Evolutionary conservation across 2,113 vertebrate genomes (phyloP), one percentile per base, ranked within the genome.

Genomic region (Dromaius novaehollandiae): DNA sequence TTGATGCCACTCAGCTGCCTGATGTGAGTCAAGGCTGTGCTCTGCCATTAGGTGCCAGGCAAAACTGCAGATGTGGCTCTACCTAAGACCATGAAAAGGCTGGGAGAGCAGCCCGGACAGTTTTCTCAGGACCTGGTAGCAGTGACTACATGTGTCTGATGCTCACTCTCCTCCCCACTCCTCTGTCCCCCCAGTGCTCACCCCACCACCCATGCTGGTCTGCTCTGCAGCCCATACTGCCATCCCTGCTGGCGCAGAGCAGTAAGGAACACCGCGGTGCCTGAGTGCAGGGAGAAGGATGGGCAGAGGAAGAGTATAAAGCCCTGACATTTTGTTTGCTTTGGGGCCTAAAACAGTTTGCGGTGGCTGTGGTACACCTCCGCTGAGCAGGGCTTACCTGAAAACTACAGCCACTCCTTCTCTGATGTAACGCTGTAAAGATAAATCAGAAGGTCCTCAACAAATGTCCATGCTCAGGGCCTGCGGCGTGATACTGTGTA

Each of bases 191-290:
- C 17, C 42, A 44, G 21, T 14, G 19, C 34, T 68, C 78, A 38
- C 30, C 25, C 14, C n/a, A 50, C 63, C 58, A 26, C 38, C 36
- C 3, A 0, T 66, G 32, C 44, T 75, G 61, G 44, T 14, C 61
- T 51, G 60, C 61, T 51, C 64, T 30, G 28, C 36, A 55, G 42
- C 34, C 24, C 32, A 34, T 0, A 0, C 83, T 61, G 28, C 65
- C 78, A 70, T 11, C 20, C 40, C 34, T 36, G 22, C 51, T 36
- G 24, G 38, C 1, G 58, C n/a, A 77, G 46, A 77, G 53, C 48
- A 51, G 30, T 48, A 34, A 53, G 42, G 64, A n/a, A 68, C 36
- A 20, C 12, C 8, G 7, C 36, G 17, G 28, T 51, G 46, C 7
- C 1, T 32, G 6, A 44, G 13, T 64, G 34, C 9, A 18, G 20